These are phyloP conservation scores for Zaprionus ornatus DNA, from an alignment of 1,140 invertebrate species.

Conservation along the genomic window DNA sequence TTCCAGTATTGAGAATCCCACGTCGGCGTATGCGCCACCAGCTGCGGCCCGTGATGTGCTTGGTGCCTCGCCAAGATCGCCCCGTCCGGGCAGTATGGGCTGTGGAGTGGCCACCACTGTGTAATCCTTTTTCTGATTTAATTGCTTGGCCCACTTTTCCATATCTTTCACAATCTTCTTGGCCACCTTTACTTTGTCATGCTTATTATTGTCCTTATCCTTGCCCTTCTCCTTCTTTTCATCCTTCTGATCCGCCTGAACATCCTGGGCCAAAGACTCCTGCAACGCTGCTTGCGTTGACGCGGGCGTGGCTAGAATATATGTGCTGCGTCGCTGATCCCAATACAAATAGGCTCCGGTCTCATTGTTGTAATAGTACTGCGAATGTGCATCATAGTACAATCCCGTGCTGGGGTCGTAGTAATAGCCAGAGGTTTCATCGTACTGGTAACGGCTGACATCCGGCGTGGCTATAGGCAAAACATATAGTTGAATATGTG, in stretches of 20 bases:
- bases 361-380: conserved; percentile 96
- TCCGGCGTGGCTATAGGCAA: conserved; percentile 90
- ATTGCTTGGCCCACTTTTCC: conserved; percentile 97
- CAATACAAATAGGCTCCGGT: conserved; percentile 97
- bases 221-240: conserved; percentile 83
- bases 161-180: conserved; percentile 99
- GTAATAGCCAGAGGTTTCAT: conserved; percentile 98
- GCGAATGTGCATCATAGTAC: conserved; percentile 97
- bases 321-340: conserved; percentile 93
- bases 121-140: conserved; percentile 98
- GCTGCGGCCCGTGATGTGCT: conserved; percentile 65
- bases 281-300: conserved; percentile 83
- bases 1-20: conserved; percentile 94
- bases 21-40: conserved; percentile 90
- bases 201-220: conserved; percentile 82
- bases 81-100: conserved; percentile 48
- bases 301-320: conserved; percentile 88
- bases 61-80: conserved; percentile 52
- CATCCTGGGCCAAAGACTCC: conserved; percentile 59
- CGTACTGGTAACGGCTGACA: conserved; percentile 95
- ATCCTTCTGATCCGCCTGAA: conserved; percentile 48
- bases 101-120: conserved; percentile 71
- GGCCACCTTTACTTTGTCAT: conserved; percentile 97
- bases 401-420: conserved; percentile 96
- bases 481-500: conserved; percentile 19